Conservation (phyloP, 2,888 invertebrate genomes). For the Sminthurinus aureus region DNA sequence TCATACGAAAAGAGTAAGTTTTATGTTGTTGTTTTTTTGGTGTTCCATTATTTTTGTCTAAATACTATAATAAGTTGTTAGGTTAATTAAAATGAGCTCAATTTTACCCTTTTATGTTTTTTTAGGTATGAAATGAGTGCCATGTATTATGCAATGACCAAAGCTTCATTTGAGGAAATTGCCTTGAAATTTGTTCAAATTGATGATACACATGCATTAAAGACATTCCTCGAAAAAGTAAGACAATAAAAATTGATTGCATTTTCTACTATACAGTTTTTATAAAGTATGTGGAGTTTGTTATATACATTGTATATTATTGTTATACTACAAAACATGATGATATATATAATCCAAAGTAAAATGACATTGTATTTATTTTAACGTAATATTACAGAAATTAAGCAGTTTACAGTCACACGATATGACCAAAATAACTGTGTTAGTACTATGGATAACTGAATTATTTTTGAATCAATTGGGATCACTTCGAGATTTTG, state of each 20-base stretch:
- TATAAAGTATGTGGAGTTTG: too few relatives aligned
- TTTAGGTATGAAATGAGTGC: conserved; percentile 80
- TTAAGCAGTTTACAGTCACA: conserved; percentile 74
- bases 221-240: conserved; percentile 80
- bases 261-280: background rate
- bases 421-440: conserved; percentile 88
- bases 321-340: too few relatives aligned
- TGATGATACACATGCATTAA: conserved; percentile 83
- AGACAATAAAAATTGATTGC: conserved; percentile 27
- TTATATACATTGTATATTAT: background rate
- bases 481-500: conserved; percentile 71
- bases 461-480: conserved; percentile 91
- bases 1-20: conserved; percentile 72
- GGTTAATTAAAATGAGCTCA: background rate
- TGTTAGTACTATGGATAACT: conserved; percentile 93
- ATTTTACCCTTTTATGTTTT: conserved; percentile 7
- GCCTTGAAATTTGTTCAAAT: conserved; percentile 88
- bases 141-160: conserved; percentile 85
- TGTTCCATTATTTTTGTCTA: background rate
- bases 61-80: too few relatives aligned
- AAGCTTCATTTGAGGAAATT: conserved; percentile 92
- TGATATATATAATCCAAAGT: background rate
- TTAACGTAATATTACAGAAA: conserved; percentile 66
- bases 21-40: background rate
- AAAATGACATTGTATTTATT: background rate